Evolutionary conservation across 1,140 invertebrate species (phyloP).

Genomic region (Neomicropteryx cornuta): DNA sequence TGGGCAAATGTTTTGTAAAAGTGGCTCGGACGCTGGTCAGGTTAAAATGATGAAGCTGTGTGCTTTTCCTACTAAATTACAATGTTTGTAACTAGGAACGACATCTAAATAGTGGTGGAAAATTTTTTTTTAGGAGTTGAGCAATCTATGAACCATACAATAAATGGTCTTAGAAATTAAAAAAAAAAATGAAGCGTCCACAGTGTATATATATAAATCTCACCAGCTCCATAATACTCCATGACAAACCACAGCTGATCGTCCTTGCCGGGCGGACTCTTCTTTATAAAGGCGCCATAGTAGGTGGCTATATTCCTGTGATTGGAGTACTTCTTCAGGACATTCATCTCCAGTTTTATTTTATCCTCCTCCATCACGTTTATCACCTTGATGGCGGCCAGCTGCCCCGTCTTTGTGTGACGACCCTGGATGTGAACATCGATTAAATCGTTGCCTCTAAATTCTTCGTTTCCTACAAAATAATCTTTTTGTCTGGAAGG

Average conservation of each 20-base stretch:
- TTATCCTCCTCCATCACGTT: slow-evolving; percentile 99
- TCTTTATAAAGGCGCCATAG: slow-evolving; percentile 99
- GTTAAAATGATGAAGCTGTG: too few relatives aligned
- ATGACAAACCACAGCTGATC: slow-evolving; percentile 99
- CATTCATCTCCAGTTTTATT: slow-evolving; percentile 99
- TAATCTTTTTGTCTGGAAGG: too few relatives aligned
- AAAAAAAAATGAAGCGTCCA: too few relatives aligned
- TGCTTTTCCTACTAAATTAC: too few relatives aligned
- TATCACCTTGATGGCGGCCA: slow-evolving; percentile 99
- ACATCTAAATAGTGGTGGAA: too few relatives aligned
- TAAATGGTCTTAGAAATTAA: too few relatives aligned
- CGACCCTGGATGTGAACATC: slow-evolving; percentile 60
- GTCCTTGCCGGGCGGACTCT: slow-evolving; percentile 96
- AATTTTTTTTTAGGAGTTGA: too few relatives aligned
- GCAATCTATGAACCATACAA: too few relatives aligned
- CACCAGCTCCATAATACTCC: slow-evolving; percentile 98
- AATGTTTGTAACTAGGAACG: too few relatives aligned
- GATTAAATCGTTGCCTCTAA: neutral
- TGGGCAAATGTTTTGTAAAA: too few relatives aligned
- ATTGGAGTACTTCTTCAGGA: slow-evolving; percentile 98
- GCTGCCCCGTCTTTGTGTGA: slow-evolving; percentile 98
- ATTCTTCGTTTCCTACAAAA: too few relatives aligned
- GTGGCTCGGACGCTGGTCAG: too few relatives aligned
- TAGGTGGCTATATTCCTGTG: slow-evolving; percentile 99
- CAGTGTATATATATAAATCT: slow-evolving; percentile 13